phyloP scores from a whole-genome alignment of 2,797 vertebrate genomes.

The Ciconia nigra region DNA sequence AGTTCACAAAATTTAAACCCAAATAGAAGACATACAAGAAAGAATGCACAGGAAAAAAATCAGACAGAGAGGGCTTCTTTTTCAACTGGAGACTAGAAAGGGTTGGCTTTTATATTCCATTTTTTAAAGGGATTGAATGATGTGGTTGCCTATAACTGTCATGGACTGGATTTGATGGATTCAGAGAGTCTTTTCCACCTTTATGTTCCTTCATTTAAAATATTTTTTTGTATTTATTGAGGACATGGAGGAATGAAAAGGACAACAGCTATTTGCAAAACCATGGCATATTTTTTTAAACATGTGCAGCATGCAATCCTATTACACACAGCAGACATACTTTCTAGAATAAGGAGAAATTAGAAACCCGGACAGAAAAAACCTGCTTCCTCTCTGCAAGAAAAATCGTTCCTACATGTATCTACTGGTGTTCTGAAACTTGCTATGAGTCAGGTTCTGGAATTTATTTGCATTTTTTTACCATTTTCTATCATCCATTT shows the following conservation, averaged over 20 bases:
- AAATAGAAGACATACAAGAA: not conserved
- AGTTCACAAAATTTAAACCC: not conserved
- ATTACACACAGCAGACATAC: not conserved
- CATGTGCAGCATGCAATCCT: not conserved
- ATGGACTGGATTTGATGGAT: not conserved
- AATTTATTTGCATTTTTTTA: not conserved
- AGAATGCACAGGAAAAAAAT: not conserved
- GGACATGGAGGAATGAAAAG: not conserved
- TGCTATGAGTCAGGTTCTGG: not conserved
- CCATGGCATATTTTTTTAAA: not conserved
- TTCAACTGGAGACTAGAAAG: not conserved
- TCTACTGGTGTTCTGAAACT: not conserved
- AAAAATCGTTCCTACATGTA: not conserved
- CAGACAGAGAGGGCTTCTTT: not conserved
- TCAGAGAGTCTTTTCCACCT: not conserved
- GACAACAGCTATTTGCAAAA: not conserved
- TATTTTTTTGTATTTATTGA: not conserved
- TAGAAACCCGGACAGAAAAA: not conserved
- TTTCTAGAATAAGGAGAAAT: not conserved
- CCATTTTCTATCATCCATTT: not conserved
- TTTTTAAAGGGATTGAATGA: not conserved
- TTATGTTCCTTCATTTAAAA: not conserved
- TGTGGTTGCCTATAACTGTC: not conserved
- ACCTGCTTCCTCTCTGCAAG: not conserved
- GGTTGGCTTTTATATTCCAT: accelerated